Conservation (phyloP, 2,888 invertebrate genomes). For the Eilema griseolum region DNA sequence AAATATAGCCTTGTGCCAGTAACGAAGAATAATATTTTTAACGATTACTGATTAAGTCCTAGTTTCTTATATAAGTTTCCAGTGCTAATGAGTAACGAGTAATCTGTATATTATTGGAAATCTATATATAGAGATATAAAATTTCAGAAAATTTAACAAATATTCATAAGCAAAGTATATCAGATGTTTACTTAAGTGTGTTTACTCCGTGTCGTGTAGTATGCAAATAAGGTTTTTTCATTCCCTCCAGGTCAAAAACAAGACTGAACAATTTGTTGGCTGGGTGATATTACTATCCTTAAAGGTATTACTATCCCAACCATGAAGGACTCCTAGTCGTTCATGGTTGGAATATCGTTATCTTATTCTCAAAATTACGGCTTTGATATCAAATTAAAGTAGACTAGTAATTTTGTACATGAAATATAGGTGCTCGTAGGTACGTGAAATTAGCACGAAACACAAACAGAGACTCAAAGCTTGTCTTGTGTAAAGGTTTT, state of each 20-base stretch:
- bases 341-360: background rate
- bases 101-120: no score
- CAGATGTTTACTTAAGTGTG: no score
- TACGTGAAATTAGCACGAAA: background rate
- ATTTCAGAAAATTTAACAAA: no score
- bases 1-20: background rate
- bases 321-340: no score
- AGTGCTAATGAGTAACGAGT: background rate
- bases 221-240: no score
- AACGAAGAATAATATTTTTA: background rate
- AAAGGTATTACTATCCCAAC: no score
- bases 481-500: slow-evolving; percentile 39
- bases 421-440: background rate
- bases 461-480: slow-evolving; percentile 26
- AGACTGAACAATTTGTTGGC: background rate
- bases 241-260: no score
- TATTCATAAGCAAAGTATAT: no score
- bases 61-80: background rate
- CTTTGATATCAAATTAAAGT: no score
- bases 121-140: no score
- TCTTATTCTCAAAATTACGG: background rate
- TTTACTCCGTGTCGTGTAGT: no score
- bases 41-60: background rate
- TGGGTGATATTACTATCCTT: background rate
- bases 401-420: no score